A percentile compares a stretch with the other conserved stretches of the same genome.
phyloP scores from a whole-genome alignment of 2,113 vertebrate genomes.

The Ariopsis seemanni region DNA sequence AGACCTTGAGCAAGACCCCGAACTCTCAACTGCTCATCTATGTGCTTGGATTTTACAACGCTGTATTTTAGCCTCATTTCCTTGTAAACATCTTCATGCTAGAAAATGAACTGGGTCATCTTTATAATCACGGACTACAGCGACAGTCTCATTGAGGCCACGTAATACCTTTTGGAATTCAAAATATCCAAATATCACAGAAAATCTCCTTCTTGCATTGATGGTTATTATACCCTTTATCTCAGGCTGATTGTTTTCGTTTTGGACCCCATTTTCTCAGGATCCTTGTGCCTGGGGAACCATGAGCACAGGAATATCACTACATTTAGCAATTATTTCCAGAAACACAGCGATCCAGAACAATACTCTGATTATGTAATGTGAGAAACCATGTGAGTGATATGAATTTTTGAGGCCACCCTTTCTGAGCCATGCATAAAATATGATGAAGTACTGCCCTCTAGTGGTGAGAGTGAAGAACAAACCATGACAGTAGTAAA shows the following conservation, averaged over 20 bases:
- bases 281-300: background rate
- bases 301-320: background rate
- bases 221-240: background rate
- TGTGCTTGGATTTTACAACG: background rate
- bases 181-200: background rate
- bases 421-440: background rate
- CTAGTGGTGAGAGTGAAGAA: constrained; percentile 24
- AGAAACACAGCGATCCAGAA: constrained; percentile 15
- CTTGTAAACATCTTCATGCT: background rate
- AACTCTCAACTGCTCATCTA: background rate
- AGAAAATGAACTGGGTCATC: background rate
- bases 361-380: background rate
- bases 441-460: constrained; percentile 1
- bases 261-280: background rate
- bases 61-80: background rate
- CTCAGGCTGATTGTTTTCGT: background rate
- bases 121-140: background rate
- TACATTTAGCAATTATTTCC: constrained; percentile 8
- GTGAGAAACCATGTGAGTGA: background rate
- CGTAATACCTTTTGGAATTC: background rate
- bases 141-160: background rate
- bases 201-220: background rate
- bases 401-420: background rate
- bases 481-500: background rate
- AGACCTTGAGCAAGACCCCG: background rate